Percentiles rank a stretch among this genome's conserved stretches.
These are phyloP conservation scores for Danaus melanippus DNA, from an alignment of 1,140 invertebrate genomes.

Conservation along the genomic window DNA sequence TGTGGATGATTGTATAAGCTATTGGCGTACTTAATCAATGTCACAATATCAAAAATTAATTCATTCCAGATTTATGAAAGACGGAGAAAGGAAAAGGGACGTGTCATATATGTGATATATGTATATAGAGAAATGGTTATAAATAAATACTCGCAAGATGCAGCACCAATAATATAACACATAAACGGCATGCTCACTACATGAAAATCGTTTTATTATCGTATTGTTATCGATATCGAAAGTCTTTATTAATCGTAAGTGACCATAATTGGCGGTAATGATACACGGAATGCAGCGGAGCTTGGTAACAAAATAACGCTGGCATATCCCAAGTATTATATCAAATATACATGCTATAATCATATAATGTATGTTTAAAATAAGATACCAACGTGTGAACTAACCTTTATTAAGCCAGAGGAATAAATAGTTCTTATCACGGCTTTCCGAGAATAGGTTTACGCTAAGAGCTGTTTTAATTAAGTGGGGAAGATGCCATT, in stretches of 20 bases:
- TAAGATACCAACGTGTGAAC: slow-evolving; percentile 1
- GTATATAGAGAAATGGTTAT: slow-evolving; percentile 1
- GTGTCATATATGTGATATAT: too few species aligned
- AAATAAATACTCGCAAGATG: too few species aligned
- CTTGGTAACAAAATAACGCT: neutral
- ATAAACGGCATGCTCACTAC: too few species aligned
- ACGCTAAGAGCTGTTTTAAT: slow-evolving; percentile 41
- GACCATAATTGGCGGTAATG: slow-evolving; percentile 33
- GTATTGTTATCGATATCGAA: slow-evolving; percentile 13
- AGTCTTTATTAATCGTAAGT: slow-evolving; percentile 36
- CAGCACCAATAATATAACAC: too few species aligned
- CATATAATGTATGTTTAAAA: neutral
- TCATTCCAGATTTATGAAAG: too few species aligned
- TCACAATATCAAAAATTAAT: too few species aligned
- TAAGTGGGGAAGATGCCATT: slow-evolving; percentile 26
- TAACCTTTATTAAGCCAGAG: slow-evolving; percentile 12
- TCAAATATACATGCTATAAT: neutral
- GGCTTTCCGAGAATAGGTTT: slow-evolving; percentile 24
- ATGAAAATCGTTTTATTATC: too few species aligned
- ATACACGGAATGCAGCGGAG: slow-evolving; percentile 18
- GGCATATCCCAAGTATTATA: slow-evolving; percentile 1
- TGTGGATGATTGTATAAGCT: too few species aligned
- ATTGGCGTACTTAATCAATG: too few species aligned
- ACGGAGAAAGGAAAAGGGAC: too few species aligned
- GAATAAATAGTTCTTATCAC: slow-evolving; percentile 28